Base-by-base conservation (phyloP, 1,140 invertebrate species). In the Drosophila nigrodunni region DNA sequence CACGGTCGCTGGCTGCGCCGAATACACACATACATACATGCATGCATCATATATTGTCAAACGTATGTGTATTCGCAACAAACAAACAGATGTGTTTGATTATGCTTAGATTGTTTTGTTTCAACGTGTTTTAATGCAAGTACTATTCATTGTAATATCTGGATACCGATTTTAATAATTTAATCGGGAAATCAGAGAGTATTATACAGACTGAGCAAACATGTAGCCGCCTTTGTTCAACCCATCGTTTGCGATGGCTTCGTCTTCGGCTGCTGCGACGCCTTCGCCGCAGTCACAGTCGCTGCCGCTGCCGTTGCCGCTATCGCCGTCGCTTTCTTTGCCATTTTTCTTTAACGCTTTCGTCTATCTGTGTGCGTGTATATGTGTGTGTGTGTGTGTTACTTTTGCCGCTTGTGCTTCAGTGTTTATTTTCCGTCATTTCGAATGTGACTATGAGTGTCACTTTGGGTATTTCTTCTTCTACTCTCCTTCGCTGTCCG, bases 221-320 rank as follows among this genome's bases (percentile, higher is more conserved):
- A 71, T 82, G 79, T 86, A 76, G 80, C 70, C 83, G 72, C 69
- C 76, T 82, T 80, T 87, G 83, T 79, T 83, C 77, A 77, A 57
- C 58, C 58, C 72, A 68, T 44, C 41, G 62, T 37, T 52, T 15
- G 54, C 35, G 54, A 54, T 73, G 62, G 47, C 72, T 55, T 73
- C 58, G 55, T 65, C 60, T 50, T 39, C 55, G 47, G 55, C 21
- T 25, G 43, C 50, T 37, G 43, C 25, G 41, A 43, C 30, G 44
- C 57, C 18, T 7, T 15, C 13, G 49, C 39, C 25, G 39, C 30
- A 39, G 41, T 54, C 60, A 60, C 49, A 62, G 39, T 49, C 77
- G 55, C 67, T 71, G 77, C 76, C 68, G 72, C 52, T 66, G 75
- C 76, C 68, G 72, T 47, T 66, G 75, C 15, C 15, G 15, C 15